Evolutionary conservation across 1,140 invertebrate species (phyloP), one percentile per base, ranked within the genome.

Genomic region (Papilio polyxenes): DNA sequence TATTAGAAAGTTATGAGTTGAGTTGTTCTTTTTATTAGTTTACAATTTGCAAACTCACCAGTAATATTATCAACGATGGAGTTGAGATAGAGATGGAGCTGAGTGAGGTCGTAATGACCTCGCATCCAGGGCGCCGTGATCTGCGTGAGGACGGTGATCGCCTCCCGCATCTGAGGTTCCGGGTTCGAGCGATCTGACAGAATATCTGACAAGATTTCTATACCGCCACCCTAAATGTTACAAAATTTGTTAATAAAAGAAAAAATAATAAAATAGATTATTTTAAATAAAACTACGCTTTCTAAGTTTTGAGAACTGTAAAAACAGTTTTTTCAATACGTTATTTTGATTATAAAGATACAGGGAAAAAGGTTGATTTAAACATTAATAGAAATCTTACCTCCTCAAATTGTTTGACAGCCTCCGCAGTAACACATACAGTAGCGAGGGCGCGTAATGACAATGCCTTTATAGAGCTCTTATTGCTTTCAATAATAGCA

Each of bases 101-200:
- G 96, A 23, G 95, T 95, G 11, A 97, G 92, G 82, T 95, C 95
- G 84, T 97, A 96, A 86, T 96, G 97, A 62, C 96, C 96, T 53
- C 97, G 96, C 2, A 98, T 95, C 96, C 97, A 98, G 6, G 97
- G 97, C 69, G 97, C 98, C 0, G 98, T 98, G 85, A 98, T 97
- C 95, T 98, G 98, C 1, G 98, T 97, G 3, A 98, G 94, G 1
- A 98, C 96, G 0, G 98, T 98, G 5, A 98, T 97, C 2, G 97
- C 97, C 92, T 98, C 98, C 0, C 96, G 92, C 79, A 96, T 94
- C 91, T 97, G 97, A 1, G 96, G 96, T 88, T 97, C 97, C 13
- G 95, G 95, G 84, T 95, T 94, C 1, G 94, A 90, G 4, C 91
- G 88, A 84, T 96, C 95, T 0, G 95, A 95, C 9, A 98, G 89